Evolutionary conservation across 92 coral and sea anemone species (phyloP).

Genomic region (Phenganax stokvisi): DNA sequence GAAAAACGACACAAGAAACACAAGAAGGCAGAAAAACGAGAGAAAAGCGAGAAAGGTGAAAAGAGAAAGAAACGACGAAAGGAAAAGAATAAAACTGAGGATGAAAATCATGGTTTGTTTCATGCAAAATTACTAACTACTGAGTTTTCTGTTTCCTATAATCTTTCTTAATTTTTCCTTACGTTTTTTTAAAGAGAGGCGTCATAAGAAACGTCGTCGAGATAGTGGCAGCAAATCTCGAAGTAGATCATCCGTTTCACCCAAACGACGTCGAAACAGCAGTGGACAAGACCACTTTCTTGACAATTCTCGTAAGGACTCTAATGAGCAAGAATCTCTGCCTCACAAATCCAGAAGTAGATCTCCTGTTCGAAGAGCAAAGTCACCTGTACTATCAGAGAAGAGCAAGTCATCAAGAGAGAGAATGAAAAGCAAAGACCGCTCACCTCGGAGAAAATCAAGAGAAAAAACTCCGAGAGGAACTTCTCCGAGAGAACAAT

Average conservation of each 20-base stretch:
- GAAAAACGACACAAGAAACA: slow-evolving; percentile 33
- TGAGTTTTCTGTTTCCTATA: background rate
- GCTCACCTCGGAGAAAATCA: no score
- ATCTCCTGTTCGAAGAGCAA: background rate
- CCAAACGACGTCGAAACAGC: background rate
- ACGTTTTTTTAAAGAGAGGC: slow-evolving; percentile 9
- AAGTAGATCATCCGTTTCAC: background rate
- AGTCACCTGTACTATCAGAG: background rate
- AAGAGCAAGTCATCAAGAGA: background rate
- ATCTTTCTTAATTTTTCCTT: background rate
- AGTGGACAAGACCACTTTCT: background rate
- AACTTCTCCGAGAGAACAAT: no score
- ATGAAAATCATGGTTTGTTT: slow-evolving; percentile 48
- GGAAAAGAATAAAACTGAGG: slow-evolving; percentile 46
- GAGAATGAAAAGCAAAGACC: no score
- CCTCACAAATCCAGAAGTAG: background rate
- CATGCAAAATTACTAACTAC: background rate
- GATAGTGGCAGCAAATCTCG: slow-evolving; percentile 42
- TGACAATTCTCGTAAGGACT: background rate
- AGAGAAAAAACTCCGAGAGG: no score
- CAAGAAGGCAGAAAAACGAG: slow-evolving; percentile 31
- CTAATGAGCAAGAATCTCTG: background rate
- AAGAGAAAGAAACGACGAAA: slow-evolving; percentile 40
- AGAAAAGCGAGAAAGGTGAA: background rate
- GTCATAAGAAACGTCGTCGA: slow-evolving; percentile 35